Conservation (phyloP, 2,113 vertebrate species). For the Smithornis capensis region DNA sequence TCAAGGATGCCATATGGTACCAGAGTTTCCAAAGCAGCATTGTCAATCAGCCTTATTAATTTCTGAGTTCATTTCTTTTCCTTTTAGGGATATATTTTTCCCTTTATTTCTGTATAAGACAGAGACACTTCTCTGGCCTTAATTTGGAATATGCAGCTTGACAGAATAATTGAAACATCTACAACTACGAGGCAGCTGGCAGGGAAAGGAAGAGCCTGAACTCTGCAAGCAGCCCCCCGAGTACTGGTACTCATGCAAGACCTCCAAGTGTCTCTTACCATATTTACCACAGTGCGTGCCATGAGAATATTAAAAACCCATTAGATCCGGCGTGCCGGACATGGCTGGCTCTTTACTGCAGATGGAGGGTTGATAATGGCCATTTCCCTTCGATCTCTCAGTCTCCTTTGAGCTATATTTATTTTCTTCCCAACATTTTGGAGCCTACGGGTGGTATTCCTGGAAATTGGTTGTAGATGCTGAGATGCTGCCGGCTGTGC, state of each 20-base stretch:
- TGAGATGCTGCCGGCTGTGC: background rate
- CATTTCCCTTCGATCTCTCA: conserved; percentile 30
- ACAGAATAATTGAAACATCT: conserved; percentile 47
- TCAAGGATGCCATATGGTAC: conserved; percentile 72
- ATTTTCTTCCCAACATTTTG: conserved; percentile 8
- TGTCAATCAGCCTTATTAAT: conserved; percentile 73
- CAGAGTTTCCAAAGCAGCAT: conserved; percentile 68
- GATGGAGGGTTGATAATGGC: conserved; percentile 36
- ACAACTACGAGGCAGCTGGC: conserved; percentile 42
- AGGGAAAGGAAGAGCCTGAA: conserved; percentile 26
- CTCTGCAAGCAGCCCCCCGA: background rate
- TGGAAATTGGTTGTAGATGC: background rate
- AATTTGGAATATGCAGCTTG: conserved; percentile 49
- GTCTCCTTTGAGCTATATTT: conserved; percentile 14
- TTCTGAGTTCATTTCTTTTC: conserved; percentile 67
- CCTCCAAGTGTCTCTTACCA: conserved; percentile 39
- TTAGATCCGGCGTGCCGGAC: conserved; percentile 25
- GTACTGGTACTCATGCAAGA: conserved; percentile 38
- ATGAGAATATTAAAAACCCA: conserved; percentile 53
- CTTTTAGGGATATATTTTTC: conserved; percentile 54
- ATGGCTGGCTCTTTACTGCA: conserved; percentile 25
- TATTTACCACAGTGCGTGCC: conserved; percentile 20
- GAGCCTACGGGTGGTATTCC: background rate
- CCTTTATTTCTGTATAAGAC: conserved; percentile 14
- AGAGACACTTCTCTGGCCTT: conserved; percentile 25